A percentile compares a stretch with the other conserved stretches of the same genome.
phyloP scores from a whole-genome alignment of 2,888 invertebrate genomes.

The Lithophane leautieri region DNA sequence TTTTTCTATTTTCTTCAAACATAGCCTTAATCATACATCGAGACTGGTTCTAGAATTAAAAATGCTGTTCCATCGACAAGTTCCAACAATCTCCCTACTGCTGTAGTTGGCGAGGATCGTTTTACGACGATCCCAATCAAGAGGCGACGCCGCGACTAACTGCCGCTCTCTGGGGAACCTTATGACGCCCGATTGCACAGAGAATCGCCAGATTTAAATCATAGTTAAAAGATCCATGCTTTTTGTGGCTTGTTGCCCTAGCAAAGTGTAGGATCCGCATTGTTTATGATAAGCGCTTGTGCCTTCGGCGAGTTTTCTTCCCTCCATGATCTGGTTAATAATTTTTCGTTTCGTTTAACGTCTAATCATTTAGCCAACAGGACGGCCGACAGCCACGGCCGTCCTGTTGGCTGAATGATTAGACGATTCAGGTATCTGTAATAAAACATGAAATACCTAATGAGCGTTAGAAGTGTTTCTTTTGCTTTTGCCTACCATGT shows the following conservation, averaged over 20 bases:
- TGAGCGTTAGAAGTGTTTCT: background rate
- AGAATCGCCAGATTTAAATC: conserved; percentile 32
- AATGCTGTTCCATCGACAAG: conserved; percentile 43
- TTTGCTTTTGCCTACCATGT: background rate
- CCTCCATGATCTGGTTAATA: background rate
- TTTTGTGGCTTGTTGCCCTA: background rate
- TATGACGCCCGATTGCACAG: conserved; percentile 66
- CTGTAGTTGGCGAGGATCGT: conserved; percentile 79
- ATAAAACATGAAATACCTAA: background rate
- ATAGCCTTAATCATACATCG: background rate
- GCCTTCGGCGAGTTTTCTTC: background rate
- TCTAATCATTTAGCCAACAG: no score
- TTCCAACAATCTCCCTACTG: conserved; percentile 64
- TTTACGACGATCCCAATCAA: conserved; percentile 89
- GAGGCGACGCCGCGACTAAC: conserved; percentile 88
- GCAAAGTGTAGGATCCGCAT: no score
- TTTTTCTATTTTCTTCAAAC: background rate
- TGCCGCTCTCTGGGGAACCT: conserved; percentile 79
- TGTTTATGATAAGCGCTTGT: background rate
- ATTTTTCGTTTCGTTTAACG: no score
- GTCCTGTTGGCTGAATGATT: no score
- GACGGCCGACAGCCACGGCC: no score
- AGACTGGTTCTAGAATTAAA: conserved; percentile 25
- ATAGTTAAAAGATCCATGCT: background rate
- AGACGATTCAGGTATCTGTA: background rate